These are phyloP conservation scores for Etia nguti DNA, from an alignment of 2,113 vertebrate genomes.

Conservation along the genomic window DNA sequence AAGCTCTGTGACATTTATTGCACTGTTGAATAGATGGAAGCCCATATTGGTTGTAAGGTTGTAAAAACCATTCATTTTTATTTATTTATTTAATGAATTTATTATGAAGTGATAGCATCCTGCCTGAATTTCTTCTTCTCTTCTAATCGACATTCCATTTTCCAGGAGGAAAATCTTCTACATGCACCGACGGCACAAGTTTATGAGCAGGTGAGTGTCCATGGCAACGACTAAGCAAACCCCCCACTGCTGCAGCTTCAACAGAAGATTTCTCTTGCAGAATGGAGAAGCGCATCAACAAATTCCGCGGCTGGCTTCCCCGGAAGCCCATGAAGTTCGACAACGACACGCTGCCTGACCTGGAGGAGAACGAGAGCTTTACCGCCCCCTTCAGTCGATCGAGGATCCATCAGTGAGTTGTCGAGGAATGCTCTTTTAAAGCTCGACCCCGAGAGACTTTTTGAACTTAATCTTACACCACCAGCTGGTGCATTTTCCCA, in stretches of 20 bases:
- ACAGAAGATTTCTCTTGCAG: constrained; percentile 54
- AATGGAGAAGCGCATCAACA: constrained; percentile 93
- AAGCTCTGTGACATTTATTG: background rate
- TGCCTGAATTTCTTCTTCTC: background rate
- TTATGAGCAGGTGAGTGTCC: constrained; percentile 87
- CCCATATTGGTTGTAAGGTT: background rate
- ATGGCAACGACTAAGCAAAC: background rate
- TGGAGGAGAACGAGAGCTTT: constrained; percentile 94
- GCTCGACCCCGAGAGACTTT: background rate
- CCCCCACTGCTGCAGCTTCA: background rate
- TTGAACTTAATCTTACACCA: background rate
- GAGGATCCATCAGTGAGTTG: constrained; percentile 90
- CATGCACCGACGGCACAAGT: constrained; percentile 88
- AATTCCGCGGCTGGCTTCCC: constrained; percentile 90
- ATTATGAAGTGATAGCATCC: background rate
- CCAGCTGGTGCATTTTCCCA: background rate
- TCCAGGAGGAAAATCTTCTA: constrained; percentile 97
- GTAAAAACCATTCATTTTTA: background rate
- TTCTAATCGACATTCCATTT: constrained; percentile 53
- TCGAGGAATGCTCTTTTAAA: background rate
- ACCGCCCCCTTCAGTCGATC: constrained; percentile 94
- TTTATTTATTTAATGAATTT: background rate
- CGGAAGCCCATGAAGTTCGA: constrained; percentile 92
- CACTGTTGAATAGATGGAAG: background rate
- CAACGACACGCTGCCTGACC: constrained; percentile 86